Evolutionary conservation across 2,797 vertebrate species (phyloP).

Genomic region (Ispidina picta): DNA sequence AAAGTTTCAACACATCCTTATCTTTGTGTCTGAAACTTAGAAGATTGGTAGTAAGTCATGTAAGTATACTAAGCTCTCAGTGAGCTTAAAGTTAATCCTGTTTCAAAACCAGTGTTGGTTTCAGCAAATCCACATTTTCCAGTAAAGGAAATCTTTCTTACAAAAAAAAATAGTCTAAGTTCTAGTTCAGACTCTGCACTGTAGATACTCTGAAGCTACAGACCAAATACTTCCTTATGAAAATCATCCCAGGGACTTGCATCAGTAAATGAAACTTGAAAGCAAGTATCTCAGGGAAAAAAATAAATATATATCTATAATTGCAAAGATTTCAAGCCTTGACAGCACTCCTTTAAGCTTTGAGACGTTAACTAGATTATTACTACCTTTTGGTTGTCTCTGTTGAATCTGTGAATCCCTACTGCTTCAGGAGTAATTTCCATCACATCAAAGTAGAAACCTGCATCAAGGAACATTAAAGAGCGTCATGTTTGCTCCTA

Average conservation of each 20-base stretch:
- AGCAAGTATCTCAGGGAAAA: background rate
- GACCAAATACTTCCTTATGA: background rate
- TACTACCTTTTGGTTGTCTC: constrained; percentile 78
- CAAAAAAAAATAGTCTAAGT: background rate
- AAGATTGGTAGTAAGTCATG: background rate
- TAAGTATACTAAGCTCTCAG: background rate
- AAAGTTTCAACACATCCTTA: background rate
- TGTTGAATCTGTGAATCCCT: constrained; percentile 86
- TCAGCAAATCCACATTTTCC: constrained; percentile 5
- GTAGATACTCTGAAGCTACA: background rate
- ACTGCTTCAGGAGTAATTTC: constrained; percentile 90
- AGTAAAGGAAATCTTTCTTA: background rate
- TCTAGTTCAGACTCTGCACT: background rate
- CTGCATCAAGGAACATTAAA: constrained; percentile 74
- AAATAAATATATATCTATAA: background rate
- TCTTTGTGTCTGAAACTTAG: background rate
- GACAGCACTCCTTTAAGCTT: background rate
- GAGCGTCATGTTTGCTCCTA: background rate
- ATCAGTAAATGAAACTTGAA: background rate
- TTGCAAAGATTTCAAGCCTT: background rate
- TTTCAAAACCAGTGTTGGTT: background rate
- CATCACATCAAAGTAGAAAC: constrained; percentile 93
- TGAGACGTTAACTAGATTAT: background rate
- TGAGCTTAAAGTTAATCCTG: background rate
- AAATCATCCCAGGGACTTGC: background rate